Evolutionary conservation across 2,113 vertebrate genomes (phyloP).

Genomic region (Elachura formosa): DNA sequence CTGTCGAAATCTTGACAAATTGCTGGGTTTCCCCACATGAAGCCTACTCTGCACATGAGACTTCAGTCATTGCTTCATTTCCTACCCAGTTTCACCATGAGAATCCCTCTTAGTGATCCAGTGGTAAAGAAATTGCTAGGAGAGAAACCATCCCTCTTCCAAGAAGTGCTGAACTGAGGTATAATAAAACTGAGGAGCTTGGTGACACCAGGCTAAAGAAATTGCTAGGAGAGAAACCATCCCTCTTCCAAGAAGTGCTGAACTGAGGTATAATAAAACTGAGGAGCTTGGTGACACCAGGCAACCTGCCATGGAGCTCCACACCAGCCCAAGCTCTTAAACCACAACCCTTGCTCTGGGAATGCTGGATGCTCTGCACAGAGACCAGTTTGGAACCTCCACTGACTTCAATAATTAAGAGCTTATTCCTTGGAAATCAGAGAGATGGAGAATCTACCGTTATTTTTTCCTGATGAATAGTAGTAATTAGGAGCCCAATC

Average conservation of each 20-base stretch:
- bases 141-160: neutral
- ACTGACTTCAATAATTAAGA: neutral
- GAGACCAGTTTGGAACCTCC: neutral
- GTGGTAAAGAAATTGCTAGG: neutral
- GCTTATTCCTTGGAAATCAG: neutral
- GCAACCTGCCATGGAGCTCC: neutral
- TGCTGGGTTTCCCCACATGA: neutral
- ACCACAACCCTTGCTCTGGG: neutral
- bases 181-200: neutral
- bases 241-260: neutral
- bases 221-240: neutral
- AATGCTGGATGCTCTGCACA: neutral
- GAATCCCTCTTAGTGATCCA: neutral
- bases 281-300: neutral
- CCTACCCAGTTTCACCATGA: neutral
- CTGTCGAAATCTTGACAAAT: neutral
- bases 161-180: neutral
- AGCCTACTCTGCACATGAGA: neutral
- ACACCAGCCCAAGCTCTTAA: neutral
- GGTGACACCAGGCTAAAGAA: neutral
- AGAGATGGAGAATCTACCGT: neutral
- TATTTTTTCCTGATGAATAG: neutral
- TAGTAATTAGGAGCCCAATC: neutral
- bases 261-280: neutral
- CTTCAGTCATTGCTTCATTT: neutral